Conservation (phyloP, 2,797 vertebrate genomes). For the Scyliorhinus canicula region DNA sequence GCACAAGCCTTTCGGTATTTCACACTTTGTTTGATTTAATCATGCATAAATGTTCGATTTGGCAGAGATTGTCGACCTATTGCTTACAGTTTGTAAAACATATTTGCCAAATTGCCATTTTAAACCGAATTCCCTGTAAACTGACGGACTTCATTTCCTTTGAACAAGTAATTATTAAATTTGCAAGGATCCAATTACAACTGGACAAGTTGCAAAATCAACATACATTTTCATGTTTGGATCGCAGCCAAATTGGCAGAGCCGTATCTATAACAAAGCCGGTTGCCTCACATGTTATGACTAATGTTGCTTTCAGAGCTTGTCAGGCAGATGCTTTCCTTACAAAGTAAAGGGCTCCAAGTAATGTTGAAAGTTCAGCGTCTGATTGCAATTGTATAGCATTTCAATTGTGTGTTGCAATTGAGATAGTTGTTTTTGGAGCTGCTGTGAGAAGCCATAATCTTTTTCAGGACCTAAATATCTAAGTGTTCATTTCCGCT, state of each 20-base stretch:
- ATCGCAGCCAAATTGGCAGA: constrained; percentile 19
- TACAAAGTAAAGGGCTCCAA: neutral
- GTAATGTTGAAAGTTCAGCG: constrained; percentile 7
- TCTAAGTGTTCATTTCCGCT: neutral
- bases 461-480: neutral
- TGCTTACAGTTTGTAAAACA: neutral
- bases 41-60: neutral
- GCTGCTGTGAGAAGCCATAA: neutral
- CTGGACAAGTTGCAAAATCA: constrained; percentile 32
- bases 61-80: neutral
- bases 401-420: neutral
- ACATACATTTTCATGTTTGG: constrained; percentile 31
- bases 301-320: constrained; percentile 31
- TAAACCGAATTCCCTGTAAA: neutral
- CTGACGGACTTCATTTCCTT: constrained; percentile 18
- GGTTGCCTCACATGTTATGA: constrained; percentile 29
- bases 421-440: neutral
- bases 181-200: neutral
- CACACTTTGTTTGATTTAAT: neutral
- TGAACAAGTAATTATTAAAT: constrained; percentile 23
- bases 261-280: constrained; percentile 8
- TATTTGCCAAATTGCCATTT: constrained; percentile 23
- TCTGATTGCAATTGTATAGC: neutral
- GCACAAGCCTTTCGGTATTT: neutral
- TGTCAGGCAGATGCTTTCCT: neutral